Evolutionary conservation across 2,113 vertebrate species (phyloP).

Genomic region (Meleagris gallopavo): DNA sequence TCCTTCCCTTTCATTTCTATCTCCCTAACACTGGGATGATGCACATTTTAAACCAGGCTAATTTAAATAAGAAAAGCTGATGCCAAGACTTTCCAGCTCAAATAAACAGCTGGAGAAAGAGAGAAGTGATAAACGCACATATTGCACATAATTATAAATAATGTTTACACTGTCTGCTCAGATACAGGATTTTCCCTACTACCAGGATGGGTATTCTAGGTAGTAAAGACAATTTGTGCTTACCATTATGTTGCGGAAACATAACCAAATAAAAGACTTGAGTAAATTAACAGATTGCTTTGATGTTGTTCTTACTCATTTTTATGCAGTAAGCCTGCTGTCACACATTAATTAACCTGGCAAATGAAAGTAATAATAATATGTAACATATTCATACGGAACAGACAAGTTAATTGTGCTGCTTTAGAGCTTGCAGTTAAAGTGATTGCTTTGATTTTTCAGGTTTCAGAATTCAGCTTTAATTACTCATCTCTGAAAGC

Average conservation of each 20-base stretch:
- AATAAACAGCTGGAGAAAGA: neutral
- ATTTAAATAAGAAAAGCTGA: neutral
- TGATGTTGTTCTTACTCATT: neutral
- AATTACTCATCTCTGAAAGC: neutral
- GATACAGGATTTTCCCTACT: neutral
- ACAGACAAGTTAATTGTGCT: neutral
- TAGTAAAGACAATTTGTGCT: neutral
- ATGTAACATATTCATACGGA: neutral
- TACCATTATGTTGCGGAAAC: neutral
- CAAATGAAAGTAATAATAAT: constrained; percentile 21
- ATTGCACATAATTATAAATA: neutral
- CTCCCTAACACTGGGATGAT: neutral
- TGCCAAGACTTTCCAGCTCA: neutral
- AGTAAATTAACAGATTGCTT: neutral
- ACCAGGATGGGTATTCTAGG: neutral
- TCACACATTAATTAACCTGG: neutral
- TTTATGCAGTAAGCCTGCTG: neutral
- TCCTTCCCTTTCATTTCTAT: neutral
- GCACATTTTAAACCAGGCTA: neutral
- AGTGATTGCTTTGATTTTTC: neutral
- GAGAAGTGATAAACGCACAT: neutral
- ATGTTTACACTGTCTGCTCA: neutral
- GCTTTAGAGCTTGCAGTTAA: neutral
- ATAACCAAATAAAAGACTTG: neutral
- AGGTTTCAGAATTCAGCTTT: neutral